phyloP scores from a whole-genome alignment of 2,888 invertebrate genomes.

The Drosophila robusta region DNA sequence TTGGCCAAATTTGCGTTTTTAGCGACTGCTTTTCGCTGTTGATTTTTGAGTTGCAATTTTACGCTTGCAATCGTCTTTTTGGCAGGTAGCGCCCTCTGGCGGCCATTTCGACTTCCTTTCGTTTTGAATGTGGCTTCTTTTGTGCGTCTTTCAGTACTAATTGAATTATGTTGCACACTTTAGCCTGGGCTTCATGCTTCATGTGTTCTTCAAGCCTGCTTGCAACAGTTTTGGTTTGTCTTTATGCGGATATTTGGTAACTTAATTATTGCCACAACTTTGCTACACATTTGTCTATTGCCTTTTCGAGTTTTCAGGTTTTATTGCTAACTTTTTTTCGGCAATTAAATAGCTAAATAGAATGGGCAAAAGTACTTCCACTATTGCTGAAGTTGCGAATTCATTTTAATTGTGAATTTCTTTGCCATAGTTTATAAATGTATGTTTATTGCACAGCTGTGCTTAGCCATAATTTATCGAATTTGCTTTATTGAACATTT shows the following conservation, averaged over 20 bases:
- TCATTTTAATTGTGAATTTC: background rate
- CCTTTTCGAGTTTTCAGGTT: background rate
- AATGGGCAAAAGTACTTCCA: background rate
- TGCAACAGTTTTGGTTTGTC: slow-evolving; percentile 37
- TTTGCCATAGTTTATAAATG: background rate
- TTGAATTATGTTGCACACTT: slow-evolving; percentile 78
- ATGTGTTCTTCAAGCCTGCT: slow-evolving; percentile 44
- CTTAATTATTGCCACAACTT: slow-evolving; percentile 48
- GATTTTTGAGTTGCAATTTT: slow-evolving; percentile 34
- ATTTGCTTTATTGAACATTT: background rate
- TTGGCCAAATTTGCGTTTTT: slow-evolving; percentile 31
- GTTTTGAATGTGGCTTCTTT: slow-evolving; percentile 32
- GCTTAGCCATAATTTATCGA: background rate
- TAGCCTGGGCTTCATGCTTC: slow-evolving; percentile 60
- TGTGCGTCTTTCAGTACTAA: slow-evolving; percentile 48
- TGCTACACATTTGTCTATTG: slow-evolving; percentile 28
- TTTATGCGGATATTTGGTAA: slow-evolving; percentile 69
- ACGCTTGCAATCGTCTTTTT: slow-evolving; percentile 51
- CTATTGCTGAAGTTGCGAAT: background rate
- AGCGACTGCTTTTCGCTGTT: slow-evolving; percentile 6
- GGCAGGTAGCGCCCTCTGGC: slow-evolving; percentile 19
- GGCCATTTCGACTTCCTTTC: slow-evolving; percentile 48
- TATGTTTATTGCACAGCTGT: background rate
- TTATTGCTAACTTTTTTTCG: slow-evolving; percentile 7
- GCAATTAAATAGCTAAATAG: slow-evolving; percentile 1